phyloP scores from a whole-genome alignment of 2,113 vertebrate species.

The Pterocles burchelli region DNA sequence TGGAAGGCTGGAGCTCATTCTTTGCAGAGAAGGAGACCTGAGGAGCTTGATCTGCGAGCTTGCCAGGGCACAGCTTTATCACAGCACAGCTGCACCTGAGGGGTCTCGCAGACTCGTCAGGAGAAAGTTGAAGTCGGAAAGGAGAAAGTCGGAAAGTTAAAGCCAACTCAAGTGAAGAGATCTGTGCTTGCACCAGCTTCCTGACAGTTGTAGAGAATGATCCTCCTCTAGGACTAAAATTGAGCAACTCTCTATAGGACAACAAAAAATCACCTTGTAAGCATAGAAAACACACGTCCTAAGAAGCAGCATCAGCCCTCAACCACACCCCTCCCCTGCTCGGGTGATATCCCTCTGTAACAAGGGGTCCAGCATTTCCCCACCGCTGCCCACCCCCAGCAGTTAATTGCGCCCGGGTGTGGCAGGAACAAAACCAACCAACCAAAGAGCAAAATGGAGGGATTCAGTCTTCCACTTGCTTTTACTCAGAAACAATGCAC shows the following conservation, averaged over 20 bases:
- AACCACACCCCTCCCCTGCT: accelerated
- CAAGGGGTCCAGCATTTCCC: accelerated
- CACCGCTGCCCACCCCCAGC: accelerated
- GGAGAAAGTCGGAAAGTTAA: accelerated
- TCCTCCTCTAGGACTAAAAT: accelerated
- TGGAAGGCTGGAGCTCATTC: background rate
- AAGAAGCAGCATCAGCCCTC: accelerated
- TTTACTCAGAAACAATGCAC: background rate
- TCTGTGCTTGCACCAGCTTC: accelerated
- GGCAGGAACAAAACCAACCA: background rate
- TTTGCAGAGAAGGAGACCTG: accelerated
- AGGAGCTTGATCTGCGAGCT: accelerated
- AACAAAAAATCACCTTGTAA: accelerated
- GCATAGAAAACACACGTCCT: accelerated
- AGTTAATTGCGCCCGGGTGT: accelerated
- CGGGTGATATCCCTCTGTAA: accelerated
- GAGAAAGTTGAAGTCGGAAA: too few relatives aligned
- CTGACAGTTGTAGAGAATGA: accelerated
- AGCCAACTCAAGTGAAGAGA: accelerated
- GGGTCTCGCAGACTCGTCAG: accelerated
- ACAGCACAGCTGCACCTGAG: accelerated
- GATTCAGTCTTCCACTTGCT: background rate
- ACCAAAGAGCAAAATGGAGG: accelerated
- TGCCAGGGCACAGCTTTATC: accelerated
- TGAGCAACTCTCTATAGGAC: accelerated